Percentiles rank a stretch among this genome's conserved stretches.
Evolutionary conservation across 2,888 invertebrate genomes (phyloP).

Genomic region (Nysson spinosus): DNA sequence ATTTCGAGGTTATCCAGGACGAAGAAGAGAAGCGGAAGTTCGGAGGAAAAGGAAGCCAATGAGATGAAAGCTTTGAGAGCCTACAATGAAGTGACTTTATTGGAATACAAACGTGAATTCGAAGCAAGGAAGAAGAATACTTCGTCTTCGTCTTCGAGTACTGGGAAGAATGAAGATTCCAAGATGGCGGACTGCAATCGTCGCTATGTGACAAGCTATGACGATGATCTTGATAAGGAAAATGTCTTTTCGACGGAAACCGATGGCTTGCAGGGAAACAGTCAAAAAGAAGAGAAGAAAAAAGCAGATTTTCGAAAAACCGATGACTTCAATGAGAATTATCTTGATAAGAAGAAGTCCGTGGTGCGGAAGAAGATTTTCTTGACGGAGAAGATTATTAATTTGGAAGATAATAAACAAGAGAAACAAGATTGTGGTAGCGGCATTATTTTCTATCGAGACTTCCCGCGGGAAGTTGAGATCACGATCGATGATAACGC

Average conservation of each 20-base stretch:
- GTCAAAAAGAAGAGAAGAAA: too few species aligned
- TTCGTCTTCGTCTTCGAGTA: background rate
- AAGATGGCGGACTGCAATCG: background rate
- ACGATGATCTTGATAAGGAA: conserved; percentile 9
- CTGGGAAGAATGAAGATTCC: background rate
- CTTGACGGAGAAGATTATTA: too few species aligned
- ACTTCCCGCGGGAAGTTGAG: too few species aligned
- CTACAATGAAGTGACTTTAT: conserved; percentile 59
- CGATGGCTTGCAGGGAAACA: too few species aligned
- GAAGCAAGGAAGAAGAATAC: conserved; percentile 21
- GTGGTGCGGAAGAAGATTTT: too few species aligned
- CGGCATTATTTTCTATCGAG: too few species aligned
- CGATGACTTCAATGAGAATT: too few species aligned
- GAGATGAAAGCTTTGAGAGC: conserved; percentile 55
- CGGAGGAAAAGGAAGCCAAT: conserved; percentile 39
- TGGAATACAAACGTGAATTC: conserved; percentile 47
- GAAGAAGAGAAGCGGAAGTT: background rate
- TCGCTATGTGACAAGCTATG: background rate
- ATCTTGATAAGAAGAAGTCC: too few species aligned
- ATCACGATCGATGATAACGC: too few species aligned
- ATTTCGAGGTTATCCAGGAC: background rate
- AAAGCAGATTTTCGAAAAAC: too few species aligned
- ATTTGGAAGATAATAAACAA: too few species aligned
- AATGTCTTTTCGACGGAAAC: conserved; percentile 1
- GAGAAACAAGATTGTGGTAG: too few species aligned